Percentiles rank a stretch among this genome's conserved stretches.
phyloP scores from a whole-genome alignment of 2,797 vertebrate species.

The Discoglossus pictus region DNA sequence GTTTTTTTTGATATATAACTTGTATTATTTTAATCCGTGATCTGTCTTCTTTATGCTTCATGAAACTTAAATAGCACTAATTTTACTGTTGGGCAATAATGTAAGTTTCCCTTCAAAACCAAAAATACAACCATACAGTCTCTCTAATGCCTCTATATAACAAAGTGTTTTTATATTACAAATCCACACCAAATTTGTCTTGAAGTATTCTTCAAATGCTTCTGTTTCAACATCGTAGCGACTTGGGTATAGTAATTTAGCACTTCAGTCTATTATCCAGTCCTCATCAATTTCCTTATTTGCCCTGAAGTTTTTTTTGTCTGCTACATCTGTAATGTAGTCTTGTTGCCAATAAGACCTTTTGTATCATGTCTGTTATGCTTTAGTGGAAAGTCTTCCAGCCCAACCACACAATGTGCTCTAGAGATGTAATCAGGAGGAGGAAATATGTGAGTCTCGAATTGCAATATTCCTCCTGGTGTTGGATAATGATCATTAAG shows the following conservation, averaged over 20 bases:
- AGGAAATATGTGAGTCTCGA: background rate
- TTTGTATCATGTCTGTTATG: background rate
- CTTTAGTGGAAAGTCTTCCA: constrained; percentile 12
- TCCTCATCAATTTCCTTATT: background rate
- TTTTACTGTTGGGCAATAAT: constrained; percentile 22
- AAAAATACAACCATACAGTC: constrained; percentile 15
- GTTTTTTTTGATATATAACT: no score
- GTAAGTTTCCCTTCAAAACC: background rate
- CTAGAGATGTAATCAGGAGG: background rate
- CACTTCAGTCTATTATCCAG: constrained; percentile 1
- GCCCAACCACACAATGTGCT: background rate
- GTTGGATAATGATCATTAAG: background rate
- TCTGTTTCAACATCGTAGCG: no score
- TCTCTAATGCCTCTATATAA: background rate
- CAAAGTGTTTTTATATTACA: constrained; percentile 4
- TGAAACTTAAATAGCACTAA: no score
- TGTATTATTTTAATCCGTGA: no score
- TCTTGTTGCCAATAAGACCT: constrained; percentile 11
- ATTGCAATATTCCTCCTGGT: background rate
- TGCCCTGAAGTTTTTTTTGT: background rate
- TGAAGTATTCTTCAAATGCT: no score
- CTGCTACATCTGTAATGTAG: background rate
- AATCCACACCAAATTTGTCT: background rate
- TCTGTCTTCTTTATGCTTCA: no score
- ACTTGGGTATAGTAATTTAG: no score